These are phyloP conservation scores for Laothoe populi DNA, from an alignment of 2,888 invertebrate genomes.

Conservation along the genomic window DNA sequence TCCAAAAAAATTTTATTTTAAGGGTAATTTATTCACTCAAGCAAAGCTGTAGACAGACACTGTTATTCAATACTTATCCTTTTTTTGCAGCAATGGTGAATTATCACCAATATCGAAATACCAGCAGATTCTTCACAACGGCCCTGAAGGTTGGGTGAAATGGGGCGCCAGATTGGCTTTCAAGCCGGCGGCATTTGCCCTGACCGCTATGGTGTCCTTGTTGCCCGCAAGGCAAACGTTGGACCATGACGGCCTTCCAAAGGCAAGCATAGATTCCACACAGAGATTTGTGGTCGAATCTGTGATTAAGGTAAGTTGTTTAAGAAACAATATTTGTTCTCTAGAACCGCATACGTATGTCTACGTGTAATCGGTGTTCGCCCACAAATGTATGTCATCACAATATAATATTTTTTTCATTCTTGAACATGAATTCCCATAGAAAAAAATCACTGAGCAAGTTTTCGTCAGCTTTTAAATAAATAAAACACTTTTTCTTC, in stretches of 20 bases:
- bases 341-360: too few species aligned
- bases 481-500: too few species aligned
- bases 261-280: slow-evolving; percentile 70
- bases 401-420: too few species aligned
- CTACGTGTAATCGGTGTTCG: too few species aligned
- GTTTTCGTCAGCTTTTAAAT: too few species aligned
- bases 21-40: too few species aligned
- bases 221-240: slow-evolving; percentile 61
- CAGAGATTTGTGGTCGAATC: slow-evolving; percentile 74
- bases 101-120: slow-evolving; percentile 70
- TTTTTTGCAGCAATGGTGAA: slow-evolving; percentile 61
- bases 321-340: too few species aligned
- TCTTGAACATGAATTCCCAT: too few species aligned
- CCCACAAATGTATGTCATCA: too few species aligned
- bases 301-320: slow-evolving; percentile 61
- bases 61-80: neutral
- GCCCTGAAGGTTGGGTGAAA: slow-evolving; percentile 73
- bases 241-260: slow-evolving; percentile 70
- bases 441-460: too few species aligned
- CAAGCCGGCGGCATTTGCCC: slow-evolving; percentile 69
- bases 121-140: slow-evolving; percentile 71
- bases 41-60: too few species aligned
- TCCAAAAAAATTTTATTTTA: too few species aligned
- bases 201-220: slow-evolving; percentile 66
- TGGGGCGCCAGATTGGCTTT: slow-evolving; percentile 77